Conservation (phyloP, 2,888 invertebrate genomes). For the Hirtodrosophila duncani region DNA sequence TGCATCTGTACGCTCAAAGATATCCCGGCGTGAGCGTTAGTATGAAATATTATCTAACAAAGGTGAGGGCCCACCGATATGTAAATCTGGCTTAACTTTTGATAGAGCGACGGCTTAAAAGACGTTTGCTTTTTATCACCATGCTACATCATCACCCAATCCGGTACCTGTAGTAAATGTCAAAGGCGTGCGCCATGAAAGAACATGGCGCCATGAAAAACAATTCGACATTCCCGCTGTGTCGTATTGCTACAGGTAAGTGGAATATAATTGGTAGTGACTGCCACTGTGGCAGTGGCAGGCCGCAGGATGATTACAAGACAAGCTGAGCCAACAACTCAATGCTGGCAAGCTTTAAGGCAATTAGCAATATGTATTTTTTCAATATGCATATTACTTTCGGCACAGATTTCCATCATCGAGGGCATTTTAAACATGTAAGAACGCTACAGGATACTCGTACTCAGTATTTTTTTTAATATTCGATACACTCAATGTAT, state of each 20-base stretch:
- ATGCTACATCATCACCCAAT: constrained; percentile 20
- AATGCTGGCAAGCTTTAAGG: constrained; percentile 66
- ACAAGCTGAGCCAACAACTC: too few relatives aligned
- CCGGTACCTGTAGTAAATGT: constrained; percentile 74
- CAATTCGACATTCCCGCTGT: constrained; percentile 79
- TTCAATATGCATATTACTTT: constrained; percentile 50
- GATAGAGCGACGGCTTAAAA: constrained; percentile 37
- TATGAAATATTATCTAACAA: constrained; percentile 73
- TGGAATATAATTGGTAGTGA: constrained; percentile 6
- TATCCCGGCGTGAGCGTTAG: constrained; percentile 70
- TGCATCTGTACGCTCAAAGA: constrained; percentile 62
- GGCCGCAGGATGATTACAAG: constrained; percentile 34
- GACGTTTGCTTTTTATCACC: constrained; percentile 25
- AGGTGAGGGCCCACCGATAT: constrained; percentile 39
- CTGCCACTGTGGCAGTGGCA: background rate
- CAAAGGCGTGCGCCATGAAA: constrained; percentile 79
- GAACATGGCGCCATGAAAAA: constrained; percentile 78
- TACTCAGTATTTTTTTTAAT: too few relatives aligned
- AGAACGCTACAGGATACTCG: too few relatives aligned
- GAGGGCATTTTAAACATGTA: constrained; percentile 76
- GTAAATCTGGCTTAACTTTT: too few relatives aligned
- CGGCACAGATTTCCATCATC: constrained; percentile 74
- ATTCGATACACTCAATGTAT: too few relatives aligned
- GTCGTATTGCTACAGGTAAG: constrained; percentile 78
- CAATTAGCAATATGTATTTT: constrained; percentile 41